Base-by-base conservation (phyloP, 2,113 vertebrate species). In the Gobius niger region DNA sequence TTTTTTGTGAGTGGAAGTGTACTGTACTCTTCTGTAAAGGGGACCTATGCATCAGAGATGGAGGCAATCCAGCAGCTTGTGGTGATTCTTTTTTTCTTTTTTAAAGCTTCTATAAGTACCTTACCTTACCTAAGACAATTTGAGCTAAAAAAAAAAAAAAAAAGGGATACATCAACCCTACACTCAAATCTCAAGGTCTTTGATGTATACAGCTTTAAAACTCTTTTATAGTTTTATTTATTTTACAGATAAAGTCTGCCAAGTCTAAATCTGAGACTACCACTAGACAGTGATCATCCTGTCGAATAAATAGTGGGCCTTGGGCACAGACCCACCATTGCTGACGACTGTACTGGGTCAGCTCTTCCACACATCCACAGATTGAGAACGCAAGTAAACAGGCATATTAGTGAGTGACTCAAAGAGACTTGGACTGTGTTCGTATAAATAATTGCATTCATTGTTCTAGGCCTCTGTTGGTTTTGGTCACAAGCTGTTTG, bases 401-500 rank as follows among this genome's bases (percentile, higher is more conserved):
- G 85, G 85, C 85, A 77, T 89, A 85, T 85, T 86, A 82, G 84
- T 82, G 82, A 70, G 68, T 68, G 68, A 70, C 85, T 84, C 57
- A 76, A 81, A 90, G 85, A 86, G 83, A 90, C 86, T 93, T 93
- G 92, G 92, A 93, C 88, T 76, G 87, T 81, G 84, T 85, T 91
- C 86, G 88, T 88, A 88, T 90, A 88, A 90, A 92, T 93, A 92
- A 93, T 92, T 92, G 88, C 81, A 46, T 87, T 85, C 87, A 91
- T 93, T 93, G 91, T 93, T 88, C 88, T 78, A 67, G 72, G 88
- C 81, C 89, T 77, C 90, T 91, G 89, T 88, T 87, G 83, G 88
- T 91, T 90, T 84, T 91, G 91, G 90, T 91, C 83, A 90, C 92
- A 93, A 93, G 92, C 92, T 93, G 92, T 92, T 92, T 91, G 83